Evolutionary conservation across 2,113 vertebrate species (phyloP), one percentile per base, ranked within the genome.

Genomic region (Chaetodon auriga): DNA sequence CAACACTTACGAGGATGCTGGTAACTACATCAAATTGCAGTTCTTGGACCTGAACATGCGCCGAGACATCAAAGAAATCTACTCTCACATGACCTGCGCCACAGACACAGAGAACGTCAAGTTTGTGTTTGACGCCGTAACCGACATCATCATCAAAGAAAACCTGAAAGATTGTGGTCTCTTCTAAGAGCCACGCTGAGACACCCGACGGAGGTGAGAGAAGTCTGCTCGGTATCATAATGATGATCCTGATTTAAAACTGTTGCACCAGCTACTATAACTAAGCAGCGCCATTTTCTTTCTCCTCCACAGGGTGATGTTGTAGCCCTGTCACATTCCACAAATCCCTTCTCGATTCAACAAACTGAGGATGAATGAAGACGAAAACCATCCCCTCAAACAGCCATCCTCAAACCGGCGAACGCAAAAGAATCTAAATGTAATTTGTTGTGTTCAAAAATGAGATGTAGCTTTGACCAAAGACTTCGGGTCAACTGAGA

Each of bases 111-210:
- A 99, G 92, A 99, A 99, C 68, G 98, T 99, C 93, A 99, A 99
- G 93, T 99, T 99, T 62, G 98, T 99, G 94, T 99, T 99, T 15
- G 98, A 99, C 0, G 98, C 98, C 0, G 98, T 99, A 90, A 99
- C 98, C 0, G 98, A 99, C 93, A 99, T 99, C 91, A 99, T 99
- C 95, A 99, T 99, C 95, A 99, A 99, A 91, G 98, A 99, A 95
- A 99, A 99, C 85, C 96, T 99, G 92, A 99, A 99, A 92, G 97
- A 99, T 68, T 99, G 98, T 0, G 98, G 98, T 82, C 97, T 99
- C 91, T 99, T 99, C 93, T 99, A 96, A 95, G 85, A 78, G 78
- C 54, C 75, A 54, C 0, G 46, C 77, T 30, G 48, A 81, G 38
- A 63, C 58, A 53, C 55, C 54, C 41, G 61, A 53, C 18, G 13